phyloP scores from a whole-genome alignment of 2,113 vertebrate species.

The Sapayoa aenigma region DNA sequence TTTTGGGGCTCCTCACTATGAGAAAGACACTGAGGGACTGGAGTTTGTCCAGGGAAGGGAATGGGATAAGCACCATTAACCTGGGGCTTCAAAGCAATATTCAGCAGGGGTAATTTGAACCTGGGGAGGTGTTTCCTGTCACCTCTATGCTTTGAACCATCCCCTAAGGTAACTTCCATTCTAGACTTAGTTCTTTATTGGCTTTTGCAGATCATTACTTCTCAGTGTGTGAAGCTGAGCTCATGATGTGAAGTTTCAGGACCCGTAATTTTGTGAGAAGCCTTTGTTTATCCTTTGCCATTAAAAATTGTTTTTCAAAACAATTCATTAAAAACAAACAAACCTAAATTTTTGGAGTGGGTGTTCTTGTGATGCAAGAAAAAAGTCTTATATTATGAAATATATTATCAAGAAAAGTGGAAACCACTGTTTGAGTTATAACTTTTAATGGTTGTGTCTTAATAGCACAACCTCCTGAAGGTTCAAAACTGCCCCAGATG shows the following conservation, averaged over 20 bases:
- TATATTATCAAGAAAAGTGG: neutral
- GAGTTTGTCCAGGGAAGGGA: neutral
- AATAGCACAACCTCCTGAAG: neutral
- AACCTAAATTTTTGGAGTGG: neutral
- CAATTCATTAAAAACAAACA: neutral
- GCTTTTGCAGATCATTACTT: neutral
- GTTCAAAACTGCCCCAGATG: constrained; percentile 15
- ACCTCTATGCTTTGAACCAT: neutral
- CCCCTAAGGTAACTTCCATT: neutral
- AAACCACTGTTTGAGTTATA: neutral
- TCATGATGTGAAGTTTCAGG: neutral
- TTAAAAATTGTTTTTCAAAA: neutral
- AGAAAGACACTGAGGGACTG: neutral
- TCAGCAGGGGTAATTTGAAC: neutral
- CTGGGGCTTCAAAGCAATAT: neutral
- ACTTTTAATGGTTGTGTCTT: neutral
- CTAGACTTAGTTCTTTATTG: neutral
- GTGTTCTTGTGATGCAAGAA: neutral
- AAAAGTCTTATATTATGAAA: neutral
- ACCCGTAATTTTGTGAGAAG: neutral
- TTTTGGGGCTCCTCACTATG: neutral
- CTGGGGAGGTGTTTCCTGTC: neutral
- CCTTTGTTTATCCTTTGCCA: neutral
- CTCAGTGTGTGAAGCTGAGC: neutral
- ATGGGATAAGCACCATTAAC: neutral